A percentile compares a stretch with the other conserved stretches of the same genome.
These are phyloP conservation scores for Dendroctonus valens DNA, from an alignment of 1,140 invertebrate species.

Conservation along the genomic window DNA sequence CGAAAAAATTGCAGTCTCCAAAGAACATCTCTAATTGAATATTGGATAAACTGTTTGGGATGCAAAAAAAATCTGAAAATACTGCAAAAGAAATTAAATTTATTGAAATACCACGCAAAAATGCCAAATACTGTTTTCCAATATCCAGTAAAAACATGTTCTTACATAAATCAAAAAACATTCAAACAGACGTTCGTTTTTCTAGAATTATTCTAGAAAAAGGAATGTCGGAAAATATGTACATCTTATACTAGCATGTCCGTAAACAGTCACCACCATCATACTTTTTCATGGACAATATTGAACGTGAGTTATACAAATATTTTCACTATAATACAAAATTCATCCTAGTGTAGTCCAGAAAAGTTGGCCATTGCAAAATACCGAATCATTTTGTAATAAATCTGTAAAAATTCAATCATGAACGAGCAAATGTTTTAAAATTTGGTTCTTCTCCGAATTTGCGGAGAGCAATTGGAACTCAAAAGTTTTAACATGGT, in stretches of 20 bases:
- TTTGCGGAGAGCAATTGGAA: no score
- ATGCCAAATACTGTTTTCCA: no score
- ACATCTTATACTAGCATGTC: conserved; percentile 37
- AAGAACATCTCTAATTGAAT: conserved; percentile 19
- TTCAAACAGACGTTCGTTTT: conserved; percentile 35
- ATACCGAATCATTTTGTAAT: no score
- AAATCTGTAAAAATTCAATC: no score
- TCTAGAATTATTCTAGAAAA: conserved; percentile 11
- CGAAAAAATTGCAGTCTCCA: conserved; percentile 38
- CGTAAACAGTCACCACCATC: conserved; percentile 14
- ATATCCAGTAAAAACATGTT: no score
- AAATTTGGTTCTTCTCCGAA: no score
- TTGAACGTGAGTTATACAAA: conserved; percentile 40
- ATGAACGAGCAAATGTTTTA: no score
- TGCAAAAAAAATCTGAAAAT: no score
- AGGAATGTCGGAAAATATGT: conserved; percentile 37
- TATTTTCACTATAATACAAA: conserved; percentile 46
- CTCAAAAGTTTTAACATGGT: no score
- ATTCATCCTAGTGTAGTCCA: conserved; percentile 42
- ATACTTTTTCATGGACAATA: conserved; percentile 38
- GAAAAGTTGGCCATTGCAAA: background rate
- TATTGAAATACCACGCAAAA: no score
- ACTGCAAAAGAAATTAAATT: no score
- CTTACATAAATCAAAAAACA: conserved; percentile 5
- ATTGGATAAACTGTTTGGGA: conserved; percentile 13